Percentiles rank a stretch among this genome's conserved stretches.
phyloP scores from a whole-genome alignment of 53 echinoderm and acorn worm species.

The Stichopus horrens region DNA sequence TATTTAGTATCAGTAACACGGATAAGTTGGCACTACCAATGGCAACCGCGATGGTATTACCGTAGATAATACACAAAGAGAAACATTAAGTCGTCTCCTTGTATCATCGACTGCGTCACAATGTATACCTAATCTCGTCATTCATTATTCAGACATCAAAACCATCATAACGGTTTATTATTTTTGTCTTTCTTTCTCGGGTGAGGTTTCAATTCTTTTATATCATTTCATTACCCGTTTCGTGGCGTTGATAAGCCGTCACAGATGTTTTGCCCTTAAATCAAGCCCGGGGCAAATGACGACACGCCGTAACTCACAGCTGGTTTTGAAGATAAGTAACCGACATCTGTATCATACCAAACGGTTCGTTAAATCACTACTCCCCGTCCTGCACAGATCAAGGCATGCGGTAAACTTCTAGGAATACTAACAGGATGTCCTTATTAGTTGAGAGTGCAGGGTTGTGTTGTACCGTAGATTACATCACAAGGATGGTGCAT shows the following conservation, averaged over 20 bases:
- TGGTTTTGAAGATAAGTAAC: slow-evolving; percentile 15
- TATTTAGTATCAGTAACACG: too few relatives aligned
- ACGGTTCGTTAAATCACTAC: background rate
- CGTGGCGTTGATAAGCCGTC: slow-evolving; percentile 17
- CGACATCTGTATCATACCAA: background rate
- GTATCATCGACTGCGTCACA: too few relatives aligned
- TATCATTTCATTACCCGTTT: slow-evolving; percentile 17
- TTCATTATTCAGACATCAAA: background rate
- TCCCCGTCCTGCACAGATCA: too few relatives aligned
- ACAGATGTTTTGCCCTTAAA: slow-evolving; percentile 34
- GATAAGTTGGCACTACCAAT: too few relatives aligned
- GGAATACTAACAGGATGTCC: slow-evolving; percentile 38
- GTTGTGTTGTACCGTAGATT: background rate
- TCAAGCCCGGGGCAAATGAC: slow-evolving; percentile 26
- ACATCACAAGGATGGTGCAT: background rate
- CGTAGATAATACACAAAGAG: too few relatives aligned
- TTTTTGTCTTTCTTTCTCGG: background rate
- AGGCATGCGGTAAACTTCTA: slow-evolving; percentile 15
- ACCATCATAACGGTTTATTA: background rate
- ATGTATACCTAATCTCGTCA: background rate
- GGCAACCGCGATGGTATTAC: too few relatives aligned
- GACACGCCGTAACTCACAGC: slow-evolving; percentile 16
- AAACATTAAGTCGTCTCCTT: too few relatives aligned
- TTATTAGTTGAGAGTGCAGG: background rate
- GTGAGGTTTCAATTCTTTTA: background rate